Conservation (phyloP, 2,113 vertebrate genomes). For the Lutjanus erythropterus region DNA sequence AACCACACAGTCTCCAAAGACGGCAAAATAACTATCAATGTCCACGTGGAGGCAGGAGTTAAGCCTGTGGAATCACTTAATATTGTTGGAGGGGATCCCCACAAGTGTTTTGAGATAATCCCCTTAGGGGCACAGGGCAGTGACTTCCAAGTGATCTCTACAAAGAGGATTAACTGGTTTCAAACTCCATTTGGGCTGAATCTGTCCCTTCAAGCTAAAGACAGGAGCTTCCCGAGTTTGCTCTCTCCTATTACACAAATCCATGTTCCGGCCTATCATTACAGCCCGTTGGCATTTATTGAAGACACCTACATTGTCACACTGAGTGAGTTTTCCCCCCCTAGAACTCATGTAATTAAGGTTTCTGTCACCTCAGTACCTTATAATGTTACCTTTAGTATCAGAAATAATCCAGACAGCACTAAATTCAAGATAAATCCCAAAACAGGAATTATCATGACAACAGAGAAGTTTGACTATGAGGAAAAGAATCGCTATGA, state of each 20-base stretch:
- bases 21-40: conserved; percentile 82
- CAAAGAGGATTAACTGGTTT: conserved; percentile 90
- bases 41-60: conserved; percentile 84
- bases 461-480: conserved; percentile 86
- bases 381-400: conserved; percentile 86
- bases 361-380: conserved; percentile 82
- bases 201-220: conserved; percentile 92
- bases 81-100: conserved; percentile 90
- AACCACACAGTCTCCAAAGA: conserved; percentile 72
- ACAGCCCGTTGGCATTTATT: conserved; percentile 86
- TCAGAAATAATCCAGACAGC: conserved; percentile 86
- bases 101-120: conserved; percentile 89
- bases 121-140: conserved; percentile 84
- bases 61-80: conserved; percentile 86
- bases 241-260: conserved; percentile 85
- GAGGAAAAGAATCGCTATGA: conserved; percentile 87
- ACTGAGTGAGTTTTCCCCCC: conserved; percentile 92
- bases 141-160: conserved; percentile 90
- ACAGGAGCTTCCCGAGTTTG: conserved; percentile 84
- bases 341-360: conserved; percentile 88
- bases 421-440: conserved; percentile 89
- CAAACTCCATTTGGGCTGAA: conserved; percentile 90
- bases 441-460: conserved; percentile 91
- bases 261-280: conserved; percentile 86
- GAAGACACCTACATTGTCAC: conserved; percentile 87